Evolutionary conservation across 2,113 vertebrate species (phyloP), one percentile per base, ranked within the genome.

Genomic region (Nothocercus nigrocapillus): DNA sequence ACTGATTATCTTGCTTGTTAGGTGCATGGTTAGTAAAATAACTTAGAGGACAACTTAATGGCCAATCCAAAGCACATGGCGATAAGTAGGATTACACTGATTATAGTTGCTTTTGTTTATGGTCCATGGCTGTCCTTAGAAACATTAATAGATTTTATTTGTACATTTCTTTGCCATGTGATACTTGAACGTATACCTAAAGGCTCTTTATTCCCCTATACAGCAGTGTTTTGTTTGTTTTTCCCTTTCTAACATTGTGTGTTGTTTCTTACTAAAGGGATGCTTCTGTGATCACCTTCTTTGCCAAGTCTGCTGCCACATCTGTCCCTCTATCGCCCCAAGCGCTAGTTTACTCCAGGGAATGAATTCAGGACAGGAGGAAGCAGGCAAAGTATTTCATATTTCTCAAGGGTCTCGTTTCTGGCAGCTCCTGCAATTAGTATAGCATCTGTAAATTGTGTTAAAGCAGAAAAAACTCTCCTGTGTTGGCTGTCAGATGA

Each of bases 301-400:
- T 28, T 76, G n/a, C 22, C 22, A 1, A 0, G 44, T 15, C 38
- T 0, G 3, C 5, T 72, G 44, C 27, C 6, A 21, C 22, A 2
- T 30, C 51, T 34, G 69, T 40, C 30, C 36, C 25, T 24, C 7
- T 8, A 2, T 22, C 6, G 9, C 28, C 67, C 42, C 54, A 17
- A 27, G 34, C 27, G 10, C 58, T 8, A 22, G 32, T 40, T 47
- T 14, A 7, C 20, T 47, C 6, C 11, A 5, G 40, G 58, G 28
- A 38, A 4, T 1, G 1, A 20, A 4, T 7, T 1, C 0, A 4
- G 34, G 38, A 2, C 0, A 3, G 11, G 36, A 32, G 22, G 1
- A 4, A 21, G 54, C 82, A 61, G 62, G 47, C 19, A 22, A 47
- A 34, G 70, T 28, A 3, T 30, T 11, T 5, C 42, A 15, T 1